Base-by-base conservation (phyloP, 2,888 invertebrate genomes). In the Cantharis flavilabris region DNA sequence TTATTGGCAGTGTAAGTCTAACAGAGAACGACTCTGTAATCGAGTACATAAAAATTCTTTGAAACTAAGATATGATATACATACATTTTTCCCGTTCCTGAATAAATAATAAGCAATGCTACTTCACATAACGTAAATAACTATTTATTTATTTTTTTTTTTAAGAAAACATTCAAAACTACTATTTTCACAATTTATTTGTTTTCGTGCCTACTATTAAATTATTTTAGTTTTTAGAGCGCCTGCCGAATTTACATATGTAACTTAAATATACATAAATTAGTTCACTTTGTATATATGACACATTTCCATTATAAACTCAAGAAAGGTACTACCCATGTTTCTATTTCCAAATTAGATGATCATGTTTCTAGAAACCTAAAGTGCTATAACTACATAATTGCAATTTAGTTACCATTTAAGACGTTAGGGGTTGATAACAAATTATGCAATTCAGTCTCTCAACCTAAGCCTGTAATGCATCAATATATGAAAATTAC, bases 1-100 rank as follows among this genome's bases (percentile, higher is more conserved):
- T 84, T 84, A 85, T 84, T 85, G 84, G 84, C 83, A 83, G 83
- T 82, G 82, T 82, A 73, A 79, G 82, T 75, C 67, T 79, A 80
- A 80, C 79, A 82, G 81, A 83, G 80, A 80, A 81, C 80, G 81
- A 80, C 80, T 82, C 69, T 79, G 78, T 79, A 82, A 80, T 81
- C 81, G 77, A 81, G 77, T 78, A 82, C 79, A 79, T 81, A 81
- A 82, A 80, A 80, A 81, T 82, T 76, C 80, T 79, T 79, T 78
- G 73, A 62, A 69, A 73, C 69, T 69, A 49, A 73, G 73, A 73
- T 73, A 70, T 73, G 73, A 73, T 73, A 73, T 69, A 73, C 49
- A 63, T 62, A 28, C n/a, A 69, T 62, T 11, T 63, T 49, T 73
- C 49, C 73, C 63, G 62, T 67, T 67, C 73, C 69, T 73, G 69